These are phyloP conservation scores for Chirona hameri DNA, from an alignment of 2,888 invertebrate genomes.

Conservation along the genomic window DNA sequence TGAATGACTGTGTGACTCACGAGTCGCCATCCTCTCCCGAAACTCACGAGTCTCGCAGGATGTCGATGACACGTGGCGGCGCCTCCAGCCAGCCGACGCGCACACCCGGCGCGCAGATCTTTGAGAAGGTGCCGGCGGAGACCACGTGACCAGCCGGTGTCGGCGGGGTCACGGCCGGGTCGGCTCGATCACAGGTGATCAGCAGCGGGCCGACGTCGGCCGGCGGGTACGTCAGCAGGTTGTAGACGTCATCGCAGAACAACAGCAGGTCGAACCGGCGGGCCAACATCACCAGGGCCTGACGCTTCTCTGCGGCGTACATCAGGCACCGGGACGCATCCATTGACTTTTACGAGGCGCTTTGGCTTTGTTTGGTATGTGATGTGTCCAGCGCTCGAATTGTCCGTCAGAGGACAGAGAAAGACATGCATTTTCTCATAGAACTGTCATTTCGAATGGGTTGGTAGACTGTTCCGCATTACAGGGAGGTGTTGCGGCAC, in stretches of 20 bases:
- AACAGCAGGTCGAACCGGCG: conserved; percentile 48
- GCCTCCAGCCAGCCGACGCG: conserved; percentile 64
- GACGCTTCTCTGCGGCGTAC: conserved; percentile 42
- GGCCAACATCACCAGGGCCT: conserved; percentile 43
- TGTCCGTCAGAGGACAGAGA: too few relatives aligned
- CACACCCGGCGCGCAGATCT: conserved; percentile 60
- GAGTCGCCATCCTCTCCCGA: background rate
- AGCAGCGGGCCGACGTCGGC: conserved; percentile 50
- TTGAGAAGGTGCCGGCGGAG: conserved; percentile 63
- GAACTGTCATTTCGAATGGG: too few relatives aligned
- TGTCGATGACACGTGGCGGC: conserved; percentile 48
- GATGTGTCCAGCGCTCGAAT: too few relatives aligned
- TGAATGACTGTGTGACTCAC: too few relatives aligned
- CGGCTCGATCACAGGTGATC: conserved; percentile 54
- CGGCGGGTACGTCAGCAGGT: conserved; percentile 54
- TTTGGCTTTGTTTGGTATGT: too few relatives aligned
- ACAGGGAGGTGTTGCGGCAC: too few relatives aligned
- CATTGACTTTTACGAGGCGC: too few relatives aligned
- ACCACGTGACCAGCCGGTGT: conserved; percentile 47
- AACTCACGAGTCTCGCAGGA: conserved; percentile 45
- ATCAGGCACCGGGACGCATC: too few relatives aligned
- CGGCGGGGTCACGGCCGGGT: background rate
- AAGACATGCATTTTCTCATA: too few relatives aligned
- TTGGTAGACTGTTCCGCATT: too few relatives aligned
- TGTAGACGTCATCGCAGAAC: conserved; percentile 62